These are phyloP conservation scores for Novumbra hubbsi DNA, from an alignment of 2,797 vertebrate species.

Conservation along the genomic window DNA sequence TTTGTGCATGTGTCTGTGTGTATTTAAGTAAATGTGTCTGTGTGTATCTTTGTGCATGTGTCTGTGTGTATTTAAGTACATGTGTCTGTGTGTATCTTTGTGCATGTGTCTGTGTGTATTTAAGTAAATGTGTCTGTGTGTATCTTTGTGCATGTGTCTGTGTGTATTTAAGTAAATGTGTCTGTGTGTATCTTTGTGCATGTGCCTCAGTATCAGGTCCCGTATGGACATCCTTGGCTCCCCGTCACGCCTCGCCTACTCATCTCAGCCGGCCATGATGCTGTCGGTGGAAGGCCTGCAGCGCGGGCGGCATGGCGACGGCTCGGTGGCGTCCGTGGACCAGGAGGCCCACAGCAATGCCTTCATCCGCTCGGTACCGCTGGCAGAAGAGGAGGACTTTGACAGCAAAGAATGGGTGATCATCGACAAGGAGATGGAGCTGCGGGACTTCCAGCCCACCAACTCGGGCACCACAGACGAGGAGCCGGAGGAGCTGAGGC, in stretches of 20 bases:
- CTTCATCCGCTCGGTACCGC: slow-evolving; percentile 90
- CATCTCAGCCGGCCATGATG: slow-evolving; percentile 97
- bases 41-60: no score
- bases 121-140: no score
- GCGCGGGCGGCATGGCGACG: slow-evolving; percentile 86
- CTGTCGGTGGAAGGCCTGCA: slow-evolving; percentile 90
- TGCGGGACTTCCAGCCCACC: slow-evolving; percentile 94
- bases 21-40: neutral
- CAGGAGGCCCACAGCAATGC: slow-evolving; percentile 97
- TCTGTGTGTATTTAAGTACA: no score
- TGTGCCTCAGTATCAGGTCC: slow-evolving; percentile 73
- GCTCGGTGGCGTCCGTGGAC: slow-evolving; percentile 86
- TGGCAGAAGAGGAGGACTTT: slow-evolving; percentile 97
- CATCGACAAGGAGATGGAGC: slow-evolving; percentile 95
- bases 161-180: neutral
- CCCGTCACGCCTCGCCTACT: slow-evolving; percentile 91
- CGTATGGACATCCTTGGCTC: slow-evolving; percentile 93
- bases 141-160: no score
- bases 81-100: no score
- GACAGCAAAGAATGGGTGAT: slow-evolving; percentile 99
- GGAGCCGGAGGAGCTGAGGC: slow-evolving; percentile 94
- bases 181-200: neutral
- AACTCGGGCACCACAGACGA: slow-evolving; percentile 95
- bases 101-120: no score
- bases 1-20: neutral